Percentiles rank a stretch among this genome's conserved stretches.
Conservation (phyloP, 2,797 vertebrate species). For the Channallabes apus region DNA sequence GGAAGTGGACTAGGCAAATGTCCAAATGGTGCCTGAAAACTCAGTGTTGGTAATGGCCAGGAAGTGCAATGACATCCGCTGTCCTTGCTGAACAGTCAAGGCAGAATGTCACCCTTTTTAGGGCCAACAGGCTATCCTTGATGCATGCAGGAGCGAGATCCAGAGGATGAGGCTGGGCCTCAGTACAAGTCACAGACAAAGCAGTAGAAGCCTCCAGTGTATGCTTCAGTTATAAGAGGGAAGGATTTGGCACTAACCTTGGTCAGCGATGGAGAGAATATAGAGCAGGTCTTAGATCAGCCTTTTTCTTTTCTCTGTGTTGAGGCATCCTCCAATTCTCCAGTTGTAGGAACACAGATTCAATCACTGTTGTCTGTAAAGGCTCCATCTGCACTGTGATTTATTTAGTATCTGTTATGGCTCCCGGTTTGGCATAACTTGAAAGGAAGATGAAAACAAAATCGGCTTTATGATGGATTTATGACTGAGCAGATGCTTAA, state of each 20-base stretch:
- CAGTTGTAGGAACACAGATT: not conserved
- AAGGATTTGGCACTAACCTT: not conserved
- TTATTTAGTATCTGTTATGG: not conserved
- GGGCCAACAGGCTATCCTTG: not conserved
- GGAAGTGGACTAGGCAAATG: too few relatives aligned
- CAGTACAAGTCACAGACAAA: not conserved
- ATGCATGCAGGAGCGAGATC: not conserved
- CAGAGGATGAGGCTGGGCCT: not conserved
- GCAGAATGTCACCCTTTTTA: too few relatives aligned
- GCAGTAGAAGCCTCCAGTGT: not conserved
- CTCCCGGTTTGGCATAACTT: not conserved
- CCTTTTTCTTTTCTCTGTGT: not conserved
- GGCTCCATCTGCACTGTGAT: too few relatives aligned
- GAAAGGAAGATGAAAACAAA: slow-evolving; percentile 1
- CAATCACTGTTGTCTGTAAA: not conserved
- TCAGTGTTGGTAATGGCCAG: too few relatives aligned
- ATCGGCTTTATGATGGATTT: not conserved
- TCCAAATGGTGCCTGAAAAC: too few relatives aligned
- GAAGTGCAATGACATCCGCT: too few relatives aligned
- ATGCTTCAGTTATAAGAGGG: not conserved
- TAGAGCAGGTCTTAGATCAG: not conserved
- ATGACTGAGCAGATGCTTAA: not conserved
- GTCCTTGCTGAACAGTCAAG: too few relatives aligned
- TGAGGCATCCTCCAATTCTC: not conserved
- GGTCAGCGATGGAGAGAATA: not conserved